Conservation (phyloP, 2,113 vertebrate species). For the Paramisgurnus dabryanus region DNA sequence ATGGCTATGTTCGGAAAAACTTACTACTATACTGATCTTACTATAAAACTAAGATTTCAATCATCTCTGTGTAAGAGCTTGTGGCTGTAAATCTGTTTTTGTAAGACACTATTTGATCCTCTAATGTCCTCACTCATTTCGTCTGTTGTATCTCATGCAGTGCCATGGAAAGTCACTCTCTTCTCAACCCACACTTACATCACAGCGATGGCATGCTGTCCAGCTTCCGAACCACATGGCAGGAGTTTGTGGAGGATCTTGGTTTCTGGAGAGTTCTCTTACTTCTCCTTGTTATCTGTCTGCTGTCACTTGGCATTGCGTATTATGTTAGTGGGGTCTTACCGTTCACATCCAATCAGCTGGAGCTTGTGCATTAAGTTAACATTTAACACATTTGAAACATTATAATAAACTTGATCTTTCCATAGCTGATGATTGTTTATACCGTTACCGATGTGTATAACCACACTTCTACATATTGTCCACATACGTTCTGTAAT, state of each 20-base stretch:
- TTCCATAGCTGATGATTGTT: conserved; percentile 2
- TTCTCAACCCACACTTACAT: conserved; percentile 84
- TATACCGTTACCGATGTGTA: background rate
- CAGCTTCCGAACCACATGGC: conserved; percentile 86
- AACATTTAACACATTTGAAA: background rate
- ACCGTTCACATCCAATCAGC: conserved; percentile 84
- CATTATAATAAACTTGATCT: background rate
- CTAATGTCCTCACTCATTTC: background rate
- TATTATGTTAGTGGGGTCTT: conserved; percentile 88
- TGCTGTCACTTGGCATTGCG: conserved; percentile 86
- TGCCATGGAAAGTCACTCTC: conserved; percentile 88
- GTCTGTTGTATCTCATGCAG: conserved; percentile 59
- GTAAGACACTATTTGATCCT: background rate
- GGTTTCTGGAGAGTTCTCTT: conserved; percentile 88
- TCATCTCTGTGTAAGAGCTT: no score
- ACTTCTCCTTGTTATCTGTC: conserved; percentile 81
- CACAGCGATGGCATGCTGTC: conserved; percentile 84
- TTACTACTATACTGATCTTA: no score
- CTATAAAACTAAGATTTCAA: no score
- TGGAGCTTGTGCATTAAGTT: conserved; percentile 81
- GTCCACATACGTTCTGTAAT: background rate
- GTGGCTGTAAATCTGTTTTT: no score
- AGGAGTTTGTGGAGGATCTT: conserved; percentile 88
- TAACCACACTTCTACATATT: background rate
- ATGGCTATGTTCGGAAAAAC: no score